phyloP scores from a whole-genome alignment of 1,140 invertebrate genomes.

The Sinonovacula constricta region DNA sequence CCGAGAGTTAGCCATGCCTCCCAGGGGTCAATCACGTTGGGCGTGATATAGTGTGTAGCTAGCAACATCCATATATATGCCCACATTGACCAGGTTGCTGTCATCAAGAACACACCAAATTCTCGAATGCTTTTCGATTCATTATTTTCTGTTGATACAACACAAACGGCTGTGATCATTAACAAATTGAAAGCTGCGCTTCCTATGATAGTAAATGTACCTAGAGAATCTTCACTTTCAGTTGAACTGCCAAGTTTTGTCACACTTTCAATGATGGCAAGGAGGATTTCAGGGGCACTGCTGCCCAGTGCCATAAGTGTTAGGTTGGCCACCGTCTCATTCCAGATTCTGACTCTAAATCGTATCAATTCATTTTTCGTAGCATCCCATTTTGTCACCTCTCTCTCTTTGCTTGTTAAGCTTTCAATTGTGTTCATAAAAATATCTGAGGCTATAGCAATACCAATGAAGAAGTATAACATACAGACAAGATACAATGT shows the following conservation, averaged over 20 bases:
- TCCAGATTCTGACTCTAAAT: conserved; percentile 79
- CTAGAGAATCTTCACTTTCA: conserved; percentile 76
- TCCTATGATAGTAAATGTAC: conserved; percentile 80
- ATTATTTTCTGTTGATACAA: conserved; percentile 67
- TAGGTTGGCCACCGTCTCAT: conserved; percentile 81
- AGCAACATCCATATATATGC: conserved; percentile 80
- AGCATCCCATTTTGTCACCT: conserved; percentile 67
- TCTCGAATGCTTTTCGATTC: conserved; percentile 76
- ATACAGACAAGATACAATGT: conserved; percentile 70
- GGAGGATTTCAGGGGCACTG: conserved; percentile 81
- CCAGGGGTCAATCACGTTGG: conserved; percentile 78
- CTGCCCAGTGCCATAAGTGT: conserved; percentile 81
- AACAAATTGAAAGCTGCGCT: conserved; percentile 81
- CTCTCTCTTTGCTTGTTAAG: conserved; percentile 72
- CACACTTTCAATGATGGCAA: conserved; percentile 79
- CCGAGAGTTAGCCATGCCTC: conserved; percentile 83
- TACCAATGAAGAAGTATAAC: conserved; percentile 73
- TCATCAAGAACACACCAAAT: conserved; percentile 79
- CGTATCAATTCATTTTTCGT: conserved; percentile 68
- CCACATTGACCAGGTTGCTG: conserved; percentile 79
- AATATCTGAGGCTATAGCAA: conserved; percentile 82
- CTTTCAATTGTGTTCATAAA: conserved; percentile 84
- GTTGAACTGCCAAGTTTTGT: conserved; percentile 58
- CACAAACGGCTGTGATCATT: conserved; percentile 77
- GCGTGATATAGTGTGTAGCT: conserved; percentile 66